These are phyloP conservation scores for Amazona guildingii DNA, from an alignment of 2,113 vertebrate species.

Conservation along the genomic window DNA sequence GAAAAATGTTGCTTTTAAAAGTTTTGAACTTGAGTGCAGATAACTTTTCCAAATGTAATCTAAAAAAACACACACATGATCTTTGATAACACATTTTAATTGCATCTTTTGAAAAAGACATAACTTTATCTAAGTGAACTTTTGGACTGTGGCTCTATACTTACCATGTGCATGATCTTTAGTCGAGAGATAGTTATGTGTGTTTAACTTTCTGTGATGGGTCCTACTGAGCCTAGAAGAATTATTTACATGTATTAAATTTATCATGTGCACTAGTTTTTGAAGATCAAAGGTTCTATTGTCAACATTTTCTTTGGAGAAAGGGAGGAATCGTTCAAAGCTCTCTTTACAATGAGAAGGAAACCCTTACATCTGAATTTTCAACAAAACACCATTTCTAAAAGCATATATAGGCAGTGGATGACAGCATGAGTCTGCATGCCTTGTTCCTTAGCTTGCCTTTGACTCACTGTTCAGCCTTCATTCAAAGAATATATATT, in stretches of 20 bases:
- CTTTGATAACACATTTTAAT: neutral
- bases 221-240: neutral
- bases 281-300: constrained; percentile 15
- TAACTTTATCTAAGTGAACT: neutral
- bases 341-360: neutral
- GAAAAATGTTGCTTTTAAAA: neutral
- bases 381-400: neutral
- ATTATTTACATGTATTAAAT: neutral
- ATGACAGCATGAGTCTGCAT: neutral
- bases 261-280: neutral
- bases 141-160: neutral
- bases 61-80: neutral
- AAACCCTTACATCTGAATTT: neutral
- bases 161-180: neutral
- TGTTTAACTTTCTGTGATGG: neutral
- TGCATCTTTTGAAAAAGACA: neutral
- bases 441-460: neutral
- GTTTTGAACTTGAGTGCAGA: neutral
- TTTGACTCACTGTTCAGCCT: neutral
- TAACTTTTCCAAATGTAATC: neutral
- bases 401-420: neutral
- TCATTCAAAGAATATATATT: neutral
- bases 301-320: neutral
- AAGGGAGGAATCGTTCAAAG: neutral
- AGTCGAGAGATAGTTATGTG: neutral